phyloP scores from a whole-genome alignment of 2,797 vertebrate genomes.

The Myoxocephalus aenaeus region DNA sequence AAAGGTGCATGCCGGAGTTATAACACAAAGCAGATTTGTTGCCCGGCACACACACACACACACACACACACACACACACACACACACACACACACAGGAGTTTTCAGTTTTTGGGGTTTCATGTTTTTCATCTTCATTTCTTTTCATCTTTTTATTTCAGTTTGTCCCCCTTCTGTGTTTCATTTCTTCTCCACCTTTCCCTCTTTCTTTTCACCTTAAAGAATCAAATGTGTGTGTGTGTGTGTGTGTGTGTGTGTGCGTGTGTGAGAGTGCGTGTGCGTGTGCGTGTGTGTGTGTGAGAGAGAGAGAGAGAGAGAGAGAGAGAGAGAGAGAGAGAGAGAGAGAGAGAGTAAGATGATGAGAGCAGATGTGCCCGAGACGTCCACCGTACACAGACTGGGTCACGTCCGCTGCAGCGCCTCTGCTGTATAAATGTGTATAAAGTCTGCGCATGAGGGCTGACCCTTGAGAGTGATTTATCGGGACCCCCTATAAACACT shows the following conservation, averaged over 20 bases:
- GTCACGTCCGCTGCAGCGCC: slow-evolving; percentile 5
- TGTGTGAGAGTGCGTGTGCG: slow-evolving; percentile 10
- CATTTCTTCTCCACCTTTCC: neutral
- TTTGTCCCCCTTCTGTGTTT: neutral
- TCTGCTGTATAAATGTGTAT: neutral
- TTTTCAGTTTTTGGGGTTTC: neutral
- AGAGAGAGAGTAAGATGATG: too few relatives aligned
- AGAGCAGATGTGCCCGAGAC: too few relatives aligned
- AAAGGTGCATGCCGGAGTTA: neutral
- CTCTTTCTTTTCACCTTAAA: slow-evolving; percentile 9
- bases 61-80: neutral
- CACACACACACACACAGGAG: neutral
- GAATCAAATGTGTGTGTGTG: neutral
- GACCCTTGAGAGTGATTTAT: slow-evolving; percentile 15
- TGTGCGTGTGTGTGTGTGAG: neutral
- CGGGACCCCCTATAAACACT: neutral
- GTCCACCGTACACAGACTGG: slow-evolving; percentile 7
- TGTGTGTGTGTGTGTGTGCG: too few relatives aligned
- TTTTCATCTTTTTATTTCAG: neutral
- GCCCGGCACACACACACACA: neutral
- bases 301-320: too few relatives aligned
- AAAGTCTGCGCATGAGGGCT: slow-evolving; percentile 1
- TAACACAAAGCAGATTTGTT: slow-evolving; percentile 11
- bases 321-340: too few relatives aligned
- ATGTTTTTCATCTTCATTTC: neutral